Conservation (phyloP, 2,113 vertebrate genomes). For the Mystacornis crossleyi region DNA sequence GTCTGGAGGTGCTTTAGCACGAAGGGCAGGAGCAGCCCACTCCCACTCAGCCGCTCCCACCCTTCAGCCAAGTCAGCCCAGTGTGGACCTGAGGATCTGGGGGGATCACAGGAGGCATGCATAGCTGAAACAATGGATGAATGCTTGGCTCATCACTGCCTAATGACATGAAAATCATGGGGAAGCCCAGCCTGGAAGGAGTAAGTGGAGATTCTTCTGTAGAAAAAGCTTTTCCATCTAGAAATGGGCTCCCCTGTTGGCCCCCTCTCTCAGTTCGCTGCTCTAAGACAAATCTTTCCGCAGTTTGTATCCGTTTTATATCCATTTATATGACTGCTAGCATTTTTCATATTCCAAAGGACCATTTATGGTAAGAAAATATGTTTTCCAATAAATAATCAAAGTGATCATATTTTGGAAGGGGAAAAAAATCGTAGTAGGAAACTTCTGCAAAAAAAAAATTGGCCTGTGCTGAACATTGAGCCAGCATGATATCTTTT, state of each 20-base stretch:
- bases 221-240: neutral
- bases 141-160: fast-evolving
- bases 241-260: neutral
- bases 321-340: constrained; percentile 10
- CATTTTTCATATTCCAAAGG: constrained; percentile 25
- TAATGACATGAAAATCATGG: neutral
- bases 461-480: neutral
- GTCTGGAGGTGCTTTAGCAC: neutral
- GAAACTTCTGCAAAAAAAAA: neutral
- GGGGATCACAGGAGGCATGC: neutral
- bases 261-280: neutral
- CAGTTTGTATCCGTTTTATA: neutral
- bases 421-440: neutral
- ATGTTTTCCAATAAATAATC: constrained; percentile 34
- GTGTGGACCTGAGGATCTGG: neutral
- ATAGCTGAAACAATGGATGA: neutral
- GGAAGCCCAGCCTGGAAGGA: neutral
- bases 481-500: neutral
- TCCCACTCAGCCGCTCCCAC: neutral
- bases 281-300: constrained; percentile 14
- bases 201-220: neutral
- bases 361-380: constrained; percentile 40
- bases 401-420: constrained; percentile 39
- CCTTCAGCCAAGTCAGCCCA: neutral
- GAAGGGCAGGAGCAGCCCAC: neutral